phyloP scores from a whole-genome alignment of 2,113 vertebrate genomes.

The Peromyscus maniculatus region DNA sequence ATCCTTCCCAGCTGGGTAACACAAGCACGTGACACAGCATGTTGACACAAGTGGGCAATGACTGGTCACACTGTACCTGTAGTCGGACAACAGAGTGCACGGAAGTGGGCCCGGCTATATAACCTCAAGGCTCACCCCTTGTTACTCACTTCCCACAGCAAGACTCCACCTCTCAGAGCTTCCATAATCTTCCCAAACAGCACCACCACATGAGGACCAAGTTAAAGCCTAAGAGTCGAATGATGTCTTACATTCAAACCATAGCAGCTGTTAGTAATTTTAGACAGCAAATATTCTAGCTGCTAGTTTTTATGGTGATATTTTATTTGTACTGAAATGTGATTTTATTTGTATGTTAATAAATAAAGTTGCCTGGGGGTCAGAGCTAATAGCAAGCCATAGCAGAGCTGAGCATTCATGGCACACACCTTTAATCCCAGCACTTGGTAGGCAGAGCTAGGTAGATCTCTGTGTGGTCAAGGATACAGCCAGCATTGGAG shows the following conservation, averaged over 20 bases:
- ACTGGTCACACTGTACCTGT: background rate
- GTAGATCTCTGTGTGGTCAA: no score
- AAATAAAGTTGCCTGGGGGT: no score
- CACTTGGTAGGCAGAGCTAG: no score
- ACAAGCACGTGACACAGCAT: no score
- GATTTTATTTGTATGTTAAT: no score
- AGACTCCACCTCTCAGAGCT: background rate
- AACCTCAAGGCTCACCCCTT: background rate
- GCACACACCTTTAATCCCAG: no score
- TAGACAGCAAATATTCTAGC: background rate
- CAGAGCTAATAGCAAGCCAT: no score
- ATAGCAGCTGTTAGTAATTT: background rate
- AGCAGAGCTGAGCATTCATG: no score
- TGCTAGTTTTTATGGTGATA: background rate
- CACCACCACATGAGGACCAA: background rate
- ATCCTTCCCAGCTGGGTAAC: background rate
- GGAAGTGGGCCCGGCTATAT: background rate
- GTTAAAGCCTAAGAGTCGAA: background rate
- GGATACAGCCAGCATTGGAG: no score
- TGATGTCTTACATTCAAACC: background rate
- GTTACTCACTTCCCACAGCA: background rate
- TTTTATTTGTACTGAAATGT: no score
- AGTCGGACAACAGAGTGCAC: background rate
- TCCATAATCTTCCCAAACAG: background rate
- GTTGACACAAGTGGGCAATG: background rate